A percentile compares a stretch with the other conserved stretches of the same genome.
phyloP scores from a whole-genome alignment of 2,888 invertebrate species.

The Hypselothyrea guttata region DNA sequence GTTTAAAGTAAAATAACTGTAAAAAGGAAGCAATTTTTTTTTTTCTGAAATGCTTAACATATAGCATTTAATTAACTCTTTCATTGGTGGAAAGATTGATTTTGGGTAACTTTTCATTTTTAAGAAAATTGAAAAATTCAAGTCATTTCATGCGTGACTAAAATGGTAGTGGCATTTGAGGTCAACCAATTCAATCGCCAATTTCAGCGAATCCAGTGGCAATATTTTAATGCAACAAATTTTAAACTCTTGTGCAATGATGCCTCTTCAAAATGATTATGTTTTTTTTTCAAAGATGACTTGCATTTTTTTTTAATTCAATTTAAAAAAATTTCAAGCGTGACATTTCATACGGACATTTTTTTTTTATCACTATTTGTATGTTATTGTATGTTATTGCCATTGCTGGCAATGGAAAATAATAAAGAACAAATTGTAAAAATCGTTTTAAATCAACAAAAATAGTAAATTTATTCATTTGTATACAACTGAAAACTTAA shows the following conservation, averaged over 20 bases:
- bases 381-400: neutral
- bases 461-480: slow-evolving; percentile 1
- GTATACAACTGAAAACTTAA: too few species aligned
- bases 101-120: neutral
- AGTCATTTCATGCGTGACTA: too few species aligned
- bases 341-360: neutral
- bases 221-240: neutral
- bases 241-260: neutral
- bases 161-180: neutral
- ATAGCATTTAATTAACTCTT: too few species aligned
- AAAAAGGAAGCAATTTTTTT: too few species aligned
- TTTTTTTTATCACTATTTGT: neutral
- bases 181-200: slow-evolving; percentile 4
- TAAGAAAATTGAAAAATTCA: neutral
- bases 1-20: too few species aligned
- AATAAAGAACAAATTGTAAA: neutral
- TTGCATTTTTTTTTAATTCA: neutral
- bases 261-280: slow-evolving; percentile 1
- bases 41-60: too few species aligned
- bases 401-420: neutral
- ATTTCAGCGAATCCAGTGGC: slow-evolving; percentile 1
- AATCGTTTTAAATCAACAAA: slow-evolving; percentile 1
- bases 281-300: neutral
- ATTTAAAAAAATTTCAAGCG: neutral
- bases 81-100: too few species aligned